These are phyloP conservation scores for Pantherophis vulpinus DNA, from an alignment of 2,797 vertebrate species.

Conservation along the genomic window DNA sequence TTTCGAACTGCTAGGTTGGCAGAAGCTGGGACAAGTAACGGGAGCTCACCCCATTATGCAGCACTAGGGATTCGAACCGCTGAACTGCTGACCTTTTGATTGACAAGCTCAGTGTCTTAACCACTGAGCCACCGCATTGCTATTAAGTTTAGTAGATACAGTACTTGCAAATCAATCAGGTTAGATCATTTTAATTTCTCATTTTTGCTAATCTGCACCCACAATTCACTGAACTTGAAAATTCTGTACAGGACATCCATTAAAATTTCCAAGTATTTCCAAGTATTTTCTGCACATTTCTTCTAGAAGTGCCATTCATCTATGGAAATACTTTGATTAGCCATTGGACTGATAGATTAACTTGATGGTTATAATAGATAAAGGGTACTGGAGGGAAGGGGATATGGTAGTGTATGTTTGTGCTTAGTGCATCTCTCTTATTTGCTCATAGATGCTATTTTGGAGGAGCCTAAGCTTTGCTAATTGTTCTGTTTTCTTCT, in stretches of 20 bases:
- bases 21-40: too few relatives aligned
- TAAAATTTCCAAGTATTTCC: not conserved
- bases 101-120: too few relatives aligned
- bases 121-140: too few relatives aligned
- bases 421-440: not conserved
- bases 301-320: not conserved
- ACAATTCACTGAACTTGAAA: not conserved
- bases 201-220: not conserved
- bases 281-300: not conserved
- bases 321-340: not conserved
- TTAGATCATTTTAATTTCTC: not conserved
- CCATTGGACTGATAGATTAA: not conserved
- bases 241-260: not conserved
- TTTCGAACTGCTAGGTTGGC: too few relatives aligned
- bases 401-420: not conserved
- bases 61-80: too few relatives aligned
- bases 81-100: too few relatives aligned
- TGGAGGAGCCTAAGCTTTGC: not conserved
- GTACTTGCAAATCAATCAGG: not conserved
- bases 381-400: not conserved
- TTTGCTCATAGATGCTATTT: not conserved
- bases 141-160: too few relatives aligned
- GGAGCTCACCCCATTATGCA: too few relatives aligned
- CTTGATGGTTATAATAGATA: not conserved
- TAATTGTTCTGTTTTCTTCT: not conserved